A percentile compares a stretch with the other conserved stretches of the same genome.
Conservation (phyloP, 2,797 vertebrate genomes). For the Lates japonicus region DNA sequence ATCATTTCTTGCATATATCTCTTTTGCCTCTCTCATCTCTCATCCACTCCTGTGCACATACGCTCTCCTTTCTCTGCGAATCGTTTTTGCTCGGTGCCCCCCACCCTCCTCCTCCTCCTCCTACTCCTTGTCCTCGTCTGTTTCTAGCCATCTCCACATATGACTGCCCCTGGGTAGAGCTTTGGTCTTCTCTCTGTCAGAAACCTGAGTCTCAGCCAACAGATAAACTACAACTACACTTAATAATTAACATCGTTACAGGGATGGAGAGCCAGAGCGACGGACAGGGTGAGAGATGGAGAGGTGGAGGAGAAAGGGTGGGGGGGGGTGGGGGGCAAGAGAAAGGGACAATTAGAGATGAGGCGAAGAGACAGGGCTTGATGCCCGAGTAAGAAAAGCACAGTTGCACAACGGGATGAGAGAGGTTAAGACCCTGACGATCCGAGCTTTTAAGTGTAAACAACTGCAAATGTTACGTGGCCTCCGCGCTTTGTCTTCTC, state of each 20-base stretch:
- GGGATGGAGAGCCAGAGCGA: slow-evolving; percentile 40
- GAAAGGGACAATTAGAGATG: slow-evolving; percentile 25
- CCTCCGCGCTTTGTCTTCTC: slow-evolving; percentile 36
- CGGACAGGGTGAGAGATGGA: slow-evolving; percentile 14
- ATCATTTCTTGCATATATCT: slow-evolving; percentile 61
- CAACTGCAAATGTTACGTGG: slow-evolving; percentile 47
- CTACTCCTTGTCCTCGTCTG: slow-evolving; percentile 1
- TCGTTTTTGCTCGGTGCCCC: slow-evolving; percentile 6
- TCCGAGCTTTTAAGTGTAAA: slow-evolving; percentile 56
- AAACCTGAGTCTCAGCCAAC: slow-evolving; percentile 68
- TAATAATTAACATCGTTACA: slow-evolving; percentile 69
- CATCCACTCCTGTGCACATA: slow-evolving; percentile 31
- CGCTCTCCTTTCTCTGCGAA: slow-evolving; percentile 5
- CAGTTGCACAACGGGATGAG: slow-evolving; percentile 11
- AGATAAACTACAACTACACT: slow-evolving; percentile 70
- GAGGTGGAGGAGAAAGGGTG: slow-evolving; percentile 9
- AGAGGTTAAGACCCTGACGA: slow-evolving; percentile 48
- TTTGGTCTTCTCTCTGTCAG: slow-evolving; percentile 57
- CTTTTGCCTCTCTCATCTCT: slow-evolving; percentile 35
- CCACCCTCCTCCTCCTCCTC: too few relatives aligned
- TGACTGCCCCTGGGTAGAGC: slow-evolving; percentile 57
- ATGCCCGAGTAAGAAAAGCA: slow-evolving; percentile 7
- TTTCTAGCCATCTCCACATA: slow-evolving; percentile 44
- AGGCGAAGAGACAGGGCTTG: slow-evolving; percentile 18
- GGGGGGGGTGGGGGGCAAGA: background rate